Percentiles rank a stretch among this genome's conserved stretches.
These are phyloP conservation scores for Nixonia krombeini DNA, from an alignment of 1,140 invertebrate genomes.

Conservation along the genomic window DNA sequence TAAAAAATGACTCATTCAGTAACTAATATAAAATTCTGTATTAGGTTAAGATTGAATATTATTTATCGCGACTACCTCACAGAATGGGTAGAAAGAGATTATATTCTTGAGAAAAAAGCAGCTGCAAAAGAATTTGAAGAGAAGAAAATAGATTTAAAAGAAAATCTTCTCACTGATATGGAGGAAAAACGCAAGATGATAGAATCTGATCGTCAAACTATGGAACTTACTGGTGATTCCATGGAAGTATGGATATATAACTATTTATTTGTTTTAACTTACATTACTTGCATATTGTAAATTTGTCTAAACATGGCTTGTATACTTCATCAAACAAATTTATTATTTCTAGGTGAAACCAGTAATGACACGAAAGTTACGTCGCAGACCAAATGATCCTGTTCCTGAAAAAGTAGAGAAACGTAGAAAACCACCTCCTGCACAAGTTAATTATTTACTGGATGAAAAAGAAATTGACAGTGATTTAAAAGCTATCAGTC, in stretches of 20 bases:
- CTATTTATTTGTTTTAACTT: constrained; percentile 1
- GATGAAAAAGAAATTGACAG: constrained; percentile 92
- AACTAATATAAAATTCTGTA: constrained; percentile 14
- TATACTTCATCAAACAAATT: neutral
- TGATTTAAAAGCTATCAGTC: constrained; percentile 87
- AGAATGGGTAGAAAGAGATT: constrained; percentile 90
- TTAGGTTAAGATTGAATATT: constrained; percentile 82
- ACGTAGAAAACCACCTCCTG: constrained; percentile 83
- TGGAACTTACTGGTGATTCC: constrained; percentile 90
- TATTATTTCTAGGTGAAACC: constrained; percentile 75
- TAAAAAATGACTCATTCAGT: no score
- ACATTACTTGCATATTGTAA: no score
- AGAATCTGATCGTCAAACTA: constrained; percentile 87
- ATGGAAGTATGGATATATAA: constrained; percentile 77
- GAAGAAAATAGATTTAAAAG: constrained; percentile 92
- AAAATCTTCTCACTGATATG: constrained; percentile 90
- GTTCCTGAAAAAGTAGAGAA: constrained; percentile 86
- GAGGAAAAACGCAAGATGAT: constrained; percentile 93
- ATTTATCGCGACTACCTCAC: constrained; percentile 88
- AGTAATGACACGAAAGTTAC: constrained; percentile 87
- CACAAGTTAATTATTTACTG: constrained; percentile 87
- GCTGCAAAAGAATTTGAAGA: constrained; percentile 95
- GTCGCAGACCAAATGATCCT: constrained; percentile 93
- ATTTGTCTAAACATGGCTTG: no score
- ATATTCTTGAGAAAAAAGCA: constrained; percentile 87